Evolutionary conservation across 2,888 invertebrate species (phyloP).

Genomic region (Brenthis hecate): DNA sequence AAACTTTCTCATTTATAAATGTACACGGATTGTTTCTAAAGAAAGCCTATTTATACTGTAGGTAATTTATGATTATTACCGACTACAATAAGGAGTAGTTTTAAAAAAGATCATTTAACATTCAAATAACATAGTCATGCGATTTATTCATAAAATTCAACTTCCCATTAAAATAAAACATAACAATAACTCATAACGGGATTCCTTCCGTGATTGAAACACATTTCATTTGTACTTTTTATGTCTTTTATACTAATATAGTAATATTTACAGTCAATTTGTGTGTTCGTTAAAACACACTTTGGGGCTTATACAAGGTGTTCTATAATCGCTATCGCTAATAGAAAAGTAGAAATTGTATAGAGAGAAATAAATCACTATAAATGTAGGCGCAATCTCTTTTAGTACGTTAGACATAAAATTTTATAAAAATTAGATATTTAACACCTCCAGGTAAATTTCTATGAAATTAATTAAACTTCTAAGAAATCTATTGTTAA

Average conservation of each 20-base stretch:
- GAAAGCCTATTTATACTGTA: not conserved
- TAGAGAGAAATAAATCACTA: too few species aligned
- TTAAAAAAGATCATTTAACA: conserved; percentile 4
- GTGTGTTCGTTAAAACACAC: not conserved
- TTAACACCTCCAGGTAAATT: too few species aligned
- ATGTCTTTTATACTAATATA: not conserved
- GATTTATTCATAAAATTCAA: conserved; percentile 25
- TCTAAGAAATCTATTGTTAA: too few species aligned
- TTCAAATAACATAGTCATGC: conserved; percentile 7
- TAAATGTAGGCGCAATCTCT: too few species aligned
- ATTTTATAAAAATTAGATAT: too few species aligned
- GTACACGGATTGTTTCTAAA: not conserved
- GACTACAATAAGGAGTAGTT: not conserved
- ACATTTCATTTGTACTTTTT: conserved; percentile 16
- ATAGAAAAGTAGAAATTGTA: not conserved
- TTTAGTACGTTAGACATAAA: too few species aligned
- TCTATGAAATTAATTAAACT: too few species aligned
- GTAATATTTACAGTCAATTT: not conserved
- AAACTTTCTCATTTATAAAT: not conserved
- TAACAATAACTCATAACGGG: conserved; percentile 15
- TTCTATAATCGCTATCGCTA: not conserved
- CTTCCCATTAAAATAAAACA: conserved; percentile 14
- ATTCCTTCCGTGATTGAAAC: conserved; percentile 24
- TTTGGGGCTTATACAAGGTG: not conserved
- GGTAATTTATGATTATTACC: conserved; percentile 12